Evolutionary conservation across 2,888 invertebrate genomes (phyloP).

Genomic region (Cryptus armator): DNA sequence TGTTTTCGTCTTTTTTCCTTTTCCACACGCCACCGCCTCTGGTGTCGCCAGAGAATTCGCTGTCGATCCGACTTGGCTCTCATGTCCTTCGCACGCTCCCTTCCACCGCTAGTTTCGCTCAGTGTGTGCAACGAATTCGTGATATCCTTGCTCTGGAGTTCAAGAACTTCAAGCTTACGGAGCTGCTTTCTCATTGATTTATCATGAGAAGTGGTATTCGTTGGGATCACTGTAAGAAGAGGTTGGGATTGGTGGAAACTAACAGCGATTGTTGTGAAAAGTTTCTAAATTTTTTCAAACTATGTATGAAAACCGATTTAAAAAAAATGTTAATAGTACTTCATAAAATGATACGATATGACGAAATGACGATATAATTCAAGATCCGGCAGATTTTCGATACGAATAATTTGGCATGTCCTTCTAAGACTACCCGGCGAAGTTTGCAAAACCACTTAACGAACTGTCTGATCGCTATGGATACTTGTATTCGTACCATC

Average conservation of each 20-base stretch:
- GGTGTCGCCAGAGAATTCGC: slow-evolving; percentile 45
- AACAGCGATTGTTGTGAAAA: not conserved
- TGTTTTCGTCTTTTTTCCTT: slow-evolving; percentile 27
- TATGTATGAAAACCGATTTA: too few relatives aligned
- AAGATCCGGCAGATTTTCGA: too few relatives aligned
- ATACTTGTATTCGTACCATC: too few relatives aligned
- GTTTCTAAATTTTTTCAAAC: too few relatives aligned
- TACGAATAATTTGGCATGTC: too few relatives aligned
- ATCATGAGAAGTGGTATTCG: slow-evolving; percentile 16
- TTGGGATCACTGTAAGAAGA: not conserved
- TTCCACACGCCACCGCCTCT: slow-evolving; percentile 34
- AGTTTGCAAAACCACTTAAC: too few relatives aligned
- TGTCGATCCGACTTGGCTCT: slow-evolving; percentile 42
- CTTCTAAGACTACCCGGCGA: too few relatives aligned
- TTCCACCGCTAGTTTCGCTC: not conserved
- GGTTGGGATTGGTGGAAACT: not conserved
- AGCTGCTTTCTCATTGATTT: slow-evolving; percentile 35
- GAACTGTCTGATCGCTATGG: too few relatives aligned
- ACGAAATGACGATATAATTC: too few relatives aligned
- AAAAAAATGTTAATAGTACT: too few relatives aligned
- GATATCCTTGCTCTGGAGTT: slow-evolving; percentile 19
- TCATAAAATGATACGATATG: too few relatives aligned
- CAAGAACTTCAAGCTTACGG: slow-evolving; percentile 1
- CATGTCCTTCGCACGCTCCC: not conserved
- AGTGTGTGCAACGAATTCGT: slow-evolving; percentile 29